Conservation (phyloP, 2,113 vertebrate genomes). For the Myocastor coypus region DNA sequence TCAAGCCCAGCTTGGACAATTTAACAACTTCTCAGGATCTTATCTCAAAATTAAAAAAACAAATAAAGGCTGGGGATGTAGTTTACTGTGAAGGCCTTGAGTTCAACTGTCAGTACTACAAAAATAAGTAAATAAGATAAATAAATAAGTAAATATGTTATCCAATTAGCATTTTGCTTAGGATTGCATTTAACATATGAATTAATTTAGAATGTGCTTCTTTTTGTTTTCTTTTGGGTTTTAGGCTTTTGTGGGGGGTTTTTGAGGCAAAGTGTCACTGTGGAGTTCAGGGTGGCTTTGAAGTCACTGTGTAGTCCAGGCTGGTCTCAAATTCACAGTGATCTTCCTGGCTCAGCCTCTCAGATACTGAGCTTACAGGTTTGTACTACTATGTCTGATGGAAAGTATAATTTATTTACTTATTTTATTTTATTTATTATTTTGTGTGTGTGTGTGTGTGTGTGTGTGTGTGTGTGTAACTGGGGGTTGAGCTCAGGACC, state of each 20-base stretch:
- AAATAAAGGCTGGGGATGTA: background rate
- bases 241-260: background rate
- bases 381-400: background rate
- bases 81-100: background rate
- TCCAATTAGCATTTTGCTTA: background rate
- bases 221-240: background rate
- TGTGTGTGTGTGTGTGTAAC: no score
- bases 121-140: background rate
- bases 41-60: background rate
- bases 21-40: background rate
- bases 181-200: slow-evolving; percentile 15
- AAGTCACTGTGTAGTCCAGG: background rate
- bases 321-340: background rate
- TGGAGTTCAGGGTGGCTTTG: background rate
- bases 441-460: no score
- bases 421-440: no score
- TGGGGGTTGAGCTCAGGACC: no score
- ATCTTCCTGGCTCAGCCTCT: background rate
- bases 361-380: background rate
- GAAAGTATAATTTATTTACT: background rate
- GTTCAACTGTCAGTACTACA: background rate
- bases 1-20: background rate
- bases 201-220: slow-evolving; percentile 3
- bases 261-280: background rate
- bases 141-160: background rate